phyloP scores from a whole-genome alignment of 2,888 invertebrate species.

The Sussaba pulchella region DNA sequence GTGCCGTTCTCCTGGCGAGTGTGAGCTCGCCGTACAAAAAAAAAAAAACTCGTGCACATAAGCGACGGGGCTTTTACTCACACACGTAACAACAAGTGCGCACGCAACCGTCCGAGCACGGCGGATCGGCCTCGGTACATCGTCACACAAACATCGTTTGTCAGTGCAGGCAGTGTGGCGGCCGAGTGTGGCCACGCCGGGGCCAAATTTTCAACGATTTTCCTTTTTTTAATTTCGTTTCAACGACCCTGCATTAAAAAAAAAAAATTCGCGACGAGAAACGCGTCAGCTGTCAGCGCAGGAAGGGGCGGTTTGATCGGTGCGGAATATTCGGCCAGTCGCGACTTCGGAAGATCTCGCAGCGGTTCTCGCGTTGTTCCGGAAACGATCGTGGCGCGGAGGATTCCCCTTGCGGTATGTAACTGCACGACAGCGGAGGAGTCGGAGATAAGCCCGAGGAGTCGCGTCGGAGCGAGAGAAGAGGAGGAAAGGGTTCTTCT shows the following conservation, averaged over 20 bases:
- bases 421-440: constrained; percentile 23
- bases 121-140: constrained; percentile 51
- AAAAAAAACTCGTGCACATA: background rate
- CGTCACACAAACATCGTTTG: constrained; percentile 70
- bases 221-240: no score
- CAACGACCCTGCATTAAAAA: no score
- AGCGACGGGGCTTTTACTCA: constrained; percentile 3
- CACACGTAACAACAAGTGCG: constrained; percentile 50
- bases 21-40: background rate
- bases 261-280: background rate
- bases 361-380: constrained; percentile 41
- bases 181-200: constrained; percentile 74
- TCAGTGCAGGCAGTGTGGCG: constrained; percentile 76
- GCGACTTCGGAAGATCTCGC: constrained; percentile 28
- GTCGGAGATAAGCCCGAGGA: constrained; percentile 12
- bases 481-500: constrained; percentile 24
- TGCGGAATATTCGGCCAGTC: background rate
- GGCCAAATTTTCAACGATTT: constrained; percentile 70
- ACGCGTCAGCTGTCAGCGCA: constrained; percentile 1
- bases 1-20: background rate
- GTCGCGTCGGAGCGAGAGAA: constrained; percentile 14
- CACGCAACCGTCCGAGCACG: constrained; percentile 55
- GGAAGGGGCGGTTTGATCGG: background rate
- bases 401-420: constrained; percentile 45
- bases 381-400: constrained; percentile 52